Evolutionary conservation across 2,797 vertebrate species (phyloP).

Genomic region (Mus minutoides): DNA sequence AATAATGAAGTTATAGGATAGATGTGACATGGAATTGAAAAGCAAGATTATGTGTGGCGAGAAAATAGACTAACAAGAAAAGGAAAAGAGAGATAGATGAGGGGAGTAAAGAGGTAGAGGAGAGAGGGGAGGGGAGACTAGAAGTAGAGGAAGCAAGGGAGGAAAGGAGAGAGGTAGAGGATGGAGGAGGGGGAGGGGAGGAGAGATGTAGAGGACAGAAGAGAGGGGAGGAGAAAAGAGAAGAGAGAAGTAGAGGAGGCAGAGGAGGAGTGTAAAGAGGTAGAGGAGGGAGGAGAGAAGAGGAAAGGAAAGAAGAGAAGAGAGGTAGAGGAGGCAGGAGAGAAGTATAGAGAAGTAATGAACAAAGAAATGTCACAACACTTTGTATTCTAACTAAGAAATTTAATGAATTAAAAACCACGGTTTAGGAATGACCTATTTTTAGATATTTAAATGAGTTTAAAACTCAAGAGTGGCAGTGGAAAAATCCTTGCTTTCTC

Average conservation of each 20-base stretch:
- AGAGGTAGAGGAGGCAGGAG: not conserved
- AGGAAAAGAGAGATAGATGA: not conserved
- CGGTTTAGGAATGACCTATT: not conserved
- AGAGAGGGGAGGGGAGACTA: not conserved
- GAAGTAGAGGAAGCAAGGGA: not conserved
- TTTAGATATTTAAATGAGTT: not conserved
- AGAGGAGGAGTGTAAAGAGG: too few relatives aligned
- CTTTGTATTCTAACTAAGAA: not conserved
- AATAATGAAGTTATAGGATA: not conserved
- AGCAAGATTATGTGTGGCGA: not conserved
- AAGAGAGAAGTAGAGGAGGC: too few relatives aligned
- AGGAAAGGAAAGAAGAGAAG: not conserved
- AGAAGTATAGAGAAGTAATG: not conserved
- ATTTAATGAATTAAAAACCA: not conserved
- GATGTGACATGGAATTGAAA: not conserved
- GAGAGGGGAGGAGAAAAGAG: not conserved
- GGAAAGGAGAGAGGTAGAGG: not conserved
- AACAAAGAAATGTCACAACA: not conserved
- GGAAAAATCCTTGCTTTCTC: not conserved
- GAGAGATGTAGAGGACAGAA: too few relatives aligned
- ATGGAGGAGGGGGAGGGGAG: not conserved
- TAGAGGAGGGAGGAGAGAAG: too few relatives aligned
- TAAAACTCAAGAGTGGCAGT: not conserved
- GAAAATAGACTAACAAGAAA: not conserved
- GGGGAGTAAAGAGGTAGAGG: too few relatives aligned